A percentile compares a stretch with the other conserved stretches of the same genome.
Conservation (phyloP, 2,113 vertebrate species). For the Antigone vipio region DNA sequence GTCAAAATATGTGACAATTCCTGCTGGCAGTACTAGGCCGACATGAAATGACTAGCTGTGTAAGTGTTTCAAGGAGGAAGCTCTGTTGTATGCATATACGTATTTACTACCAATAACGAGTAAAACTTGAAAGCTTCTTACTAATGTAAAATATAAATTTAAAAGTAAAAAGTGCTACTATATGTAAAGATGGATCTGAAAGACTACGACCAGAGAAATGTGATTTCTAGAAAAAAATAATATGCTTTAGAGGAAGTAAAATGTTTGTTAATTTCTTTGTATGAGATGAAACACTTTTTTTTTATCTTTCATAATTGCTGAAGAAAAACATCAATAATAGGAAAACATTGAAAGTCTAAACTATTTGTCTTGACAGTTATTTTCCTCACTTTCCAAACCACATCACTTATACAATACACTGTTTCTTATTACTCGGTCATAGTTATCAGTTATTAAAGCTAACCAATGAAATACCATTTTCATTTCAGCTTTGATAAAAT, state of each 20-base stretch:
- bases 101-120: not conserved
- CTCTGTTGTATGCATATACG: not conserved
- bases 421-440: not conserved
- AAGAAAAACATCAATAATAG: not conserved
- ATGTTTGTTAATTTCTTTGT: not conserved
- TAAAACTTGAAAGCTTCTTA: not conserved
- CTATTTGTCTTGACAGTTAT: not conserved
- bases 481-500: not conserved
- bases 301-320: not conserved
- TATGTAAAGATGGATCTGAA: not conserved
- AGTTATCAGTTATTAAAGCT: not conserved
- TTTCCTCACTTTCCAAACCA: not conserved
- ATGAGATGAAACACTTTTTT: not conserved
- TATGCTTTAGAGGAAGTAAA: not conserved
- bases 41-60: not conserved
- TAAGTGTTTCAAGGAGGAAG: not conserved
- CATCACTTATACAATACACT: not conserved
- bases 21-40: not conserved
- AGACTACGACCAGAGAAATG: not conserved
- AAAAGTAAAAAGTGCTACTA: not conserved
- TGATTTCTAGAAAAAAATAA: not conserved
- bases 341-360: not conserved
- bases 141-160: not conserved
- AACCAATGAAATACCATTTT: not conserved
- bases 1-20: not conserved